phyloP scores from a whole-genome alignment of 2,113 vertebrate species.

The Lagopus muta region DNA sequence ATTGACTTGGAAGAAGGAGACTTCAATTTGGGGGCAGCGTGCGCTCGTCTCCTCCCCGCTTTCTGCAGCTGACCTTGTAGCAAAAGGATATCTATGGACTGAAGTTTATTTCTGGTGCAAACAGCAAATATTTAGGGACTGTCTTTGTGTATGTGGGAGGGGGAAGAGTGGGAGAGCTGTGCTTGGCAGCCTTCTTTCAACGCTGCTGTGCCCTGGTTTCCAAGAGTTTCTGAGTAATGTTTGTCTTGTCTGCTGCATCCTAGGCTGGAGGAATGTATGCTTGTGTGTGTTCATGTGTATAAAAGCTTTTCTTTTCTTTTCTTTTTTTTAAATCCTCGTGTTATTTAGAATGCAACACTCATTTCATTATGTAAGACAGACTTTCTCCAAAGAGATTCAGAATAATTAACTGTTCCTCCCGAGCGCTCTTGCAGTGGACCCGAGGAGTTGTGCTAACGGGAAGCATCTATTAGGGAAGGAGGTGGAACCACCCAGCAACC shows the following conservation, averaged over 20 bases:
- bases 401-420: neutral
- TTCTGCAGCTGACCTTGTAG: neutral
- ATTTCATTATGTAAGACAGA: conserved; percentile 28
- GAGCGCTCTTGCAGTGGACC: neutral
- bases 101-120: conserved; percentile 55
- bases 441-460: neutral
- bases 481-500: neutral
- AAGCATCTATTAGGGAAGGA: neutral
- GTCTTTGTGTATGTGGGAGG: conserved; percentile 45
- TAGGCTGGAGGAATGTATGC: neutral
- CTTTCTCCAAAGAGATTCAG: neutral
- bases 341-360: neutral
- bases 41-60: neutral
- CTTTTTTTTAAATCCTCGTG: neutral
- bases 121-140: conserved; percentile 46
- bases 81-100: neutral
- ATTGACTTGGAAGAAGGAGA: neutral
- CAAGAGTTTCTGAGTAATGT: conserved; percentile 1
- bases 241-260: conserved; percentile 6
- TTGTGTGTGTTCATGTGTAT: neutral
- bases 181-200: neutral
- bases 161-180: conserved; percentile 30
- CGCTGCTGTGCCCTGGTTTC: conserved; percentile 6
- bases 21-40: neutral
- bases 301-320: neutral